A percentile compares a stretch with the other conserved stretches of the same genome.
These are phyloP conservation scores for Sebastes dallii DNA, from an alignment of 2,797 vertebrate genomes.

Conservation along the genomic window DNA sequence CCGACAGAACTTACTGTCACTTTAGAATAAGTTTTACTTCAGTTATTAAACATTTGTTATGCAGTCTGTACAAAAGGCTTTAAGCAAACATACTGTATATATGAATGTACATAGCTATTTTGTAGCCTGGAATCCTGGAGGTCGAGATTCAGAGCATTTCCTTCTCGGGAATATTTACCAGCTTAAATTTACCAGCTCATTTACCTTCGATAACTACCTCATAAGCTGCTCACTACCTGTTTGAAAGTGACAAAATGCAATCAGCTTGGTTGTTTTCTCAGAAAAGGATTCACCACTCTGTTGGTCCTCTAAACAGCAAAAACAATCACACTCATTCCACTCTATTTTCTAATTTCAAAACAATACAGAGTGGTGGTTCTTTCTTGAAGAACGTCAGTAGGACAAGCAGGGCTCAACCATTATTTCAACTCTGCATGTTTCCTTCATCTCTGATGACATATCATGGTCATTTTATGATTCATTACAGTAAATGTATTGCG, in stretches of 20 bases:
- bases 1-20: not conserved
- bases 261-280: not conserved
- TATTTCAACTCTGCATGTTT: no score
- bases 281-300: no score
- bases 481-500: no score
- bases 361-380: not conserved
- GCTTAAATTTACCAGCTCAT: not conserved
- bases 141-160: not conserved
- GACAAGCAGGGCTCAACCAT: not conserved
- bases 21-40: not conserved
- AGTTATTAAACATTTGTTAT: not conserved
- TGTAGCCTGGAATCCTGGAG: not conserved
- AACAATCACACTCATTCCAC: not conserved
- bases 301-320: not conserved
- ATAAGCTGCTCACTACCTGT: not conserved
- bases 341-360: not conserved
- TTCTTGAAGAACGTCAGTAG: not conserved
- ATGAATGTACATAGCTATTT: not conserved
- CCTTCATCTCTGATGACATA: no score
- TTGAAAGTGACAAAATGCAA: not conserved
- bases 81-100: no score
- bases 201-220: not conserved
- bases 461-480: no score
- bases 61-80: not conserved
- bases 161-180: not conserved